phyloP scores from a whole-genome alignment of 2,797 vertebrate genomes.

The Microtus agrestis region DNA sequence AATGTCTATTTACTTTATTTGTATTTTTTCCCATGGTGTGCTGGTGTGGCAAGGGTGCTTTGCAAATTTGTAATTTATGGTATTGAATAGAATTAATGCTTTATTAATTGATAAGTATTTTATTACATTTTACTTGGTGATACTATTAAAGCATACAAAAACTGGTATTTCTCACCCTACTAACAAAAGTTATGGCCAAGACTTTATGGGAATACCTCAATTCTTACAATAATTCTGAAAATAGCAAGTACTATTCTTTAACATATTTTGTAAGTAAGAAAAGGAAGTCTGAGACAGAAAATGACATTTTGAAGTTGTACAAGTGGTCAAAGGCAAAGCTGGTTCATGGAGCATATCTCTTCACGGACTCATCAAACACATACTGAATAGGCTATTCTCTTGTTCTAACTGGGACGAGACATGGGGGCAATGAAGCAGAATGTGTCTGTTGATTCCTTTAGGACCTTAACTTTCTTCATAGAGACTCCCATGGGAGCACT shows the following conservation, averaged over 20 bases:
- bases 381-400: neutral
- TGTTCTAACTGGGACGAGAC: neutral
- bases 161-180: neutral
- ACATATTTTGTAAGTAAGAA: constrained; percentile 28
- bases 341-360: neutral
- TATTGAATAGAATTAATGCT: neutral
- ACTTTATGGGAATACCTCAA: neutral
- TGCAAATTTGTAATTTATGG: neutral
- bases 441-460: neutral
- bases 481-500: neutral
- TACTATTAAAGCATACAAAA: constrained; percentile 19
- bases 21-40: neutral
- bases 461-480: neutral
- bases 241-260: neutral
- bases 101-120: constrained; percentile 46
- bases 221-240: neutral
- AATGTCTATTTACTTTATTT: neutral
- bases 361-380: neutral
- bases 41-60: neutral
- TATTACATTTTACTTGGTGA: neutral
- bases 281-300: neutral
- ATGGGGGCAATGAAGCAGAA: neutral
- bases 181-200: neutral
- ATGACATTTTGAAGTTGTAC: neutral
- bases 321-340: neutral